Conservation (phyloP, 1,140 invertebrate species). For the Leptoteleia sp. region DNA sequence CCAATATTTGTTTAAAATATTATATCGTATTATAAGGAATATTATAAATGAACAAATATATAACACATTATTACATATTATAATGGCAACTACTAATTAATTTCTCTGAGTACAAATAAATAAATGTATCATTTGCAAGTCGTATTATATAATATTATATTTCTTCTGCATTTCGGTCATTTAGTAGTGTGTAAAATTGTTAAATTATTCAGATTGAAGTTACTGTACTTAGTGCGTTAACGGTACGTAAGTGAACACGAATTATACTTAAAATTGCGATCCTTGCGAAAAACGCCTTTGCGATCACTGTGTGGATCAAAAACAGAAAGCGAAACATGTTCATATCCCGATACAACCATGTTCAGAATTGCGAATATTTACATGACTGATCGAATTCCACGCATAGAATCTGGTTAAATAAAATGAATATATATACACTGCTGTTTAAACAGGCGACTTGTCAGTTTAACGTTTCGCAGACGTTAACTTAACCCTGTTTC, state of each 20-base stretch:
- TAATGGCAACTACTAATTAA: no score
- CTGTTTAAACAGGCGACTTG: slow-evolving; percentile 40
- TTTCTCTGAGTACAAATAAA: no score
- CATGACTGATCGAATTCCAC: slow-evolving; percentile 39
- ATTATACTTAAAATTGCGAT: slow-evolving; percentile 15
- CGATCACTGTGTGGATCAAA: slow-evolving; percentile 14
- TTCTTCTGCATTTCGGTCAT: no score
- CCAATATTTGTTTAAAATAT: no score
- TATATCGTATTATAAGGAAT: no score
- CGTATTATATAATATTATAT: no score
- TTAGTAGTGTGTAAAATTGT: no score
- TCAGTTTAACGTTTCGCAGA: slow-evolving; percentile 41
- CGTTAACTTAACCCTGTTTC: slow-evolving; percentile 44
- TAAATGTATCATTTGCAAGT: no score
- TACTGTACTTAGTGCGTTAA: slow-evolving; percentile 14
- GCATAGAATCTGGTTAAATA: slow-evolving; percentile 48
- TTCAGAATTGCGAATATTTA: slow-evolving; percentile 40
- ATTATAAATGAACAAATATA: no score
- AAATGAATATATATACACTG: slow-evolving; percentile 56
- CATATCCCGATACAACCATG: slow-evolving; percentile 34
- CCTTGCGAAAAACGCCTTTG: slow-evolving; percentile 19
- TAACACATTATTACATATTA: no score
- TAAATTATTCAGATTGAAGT: neutral
- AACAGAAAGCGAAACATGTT: slow-evolving; percentile 18
- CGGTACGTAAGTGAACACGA: neutral